Evolutionary conservation across 2,113 vertebrate genomes (phyloP).

Genomic region (Engystomops pustulosus): DNA sequence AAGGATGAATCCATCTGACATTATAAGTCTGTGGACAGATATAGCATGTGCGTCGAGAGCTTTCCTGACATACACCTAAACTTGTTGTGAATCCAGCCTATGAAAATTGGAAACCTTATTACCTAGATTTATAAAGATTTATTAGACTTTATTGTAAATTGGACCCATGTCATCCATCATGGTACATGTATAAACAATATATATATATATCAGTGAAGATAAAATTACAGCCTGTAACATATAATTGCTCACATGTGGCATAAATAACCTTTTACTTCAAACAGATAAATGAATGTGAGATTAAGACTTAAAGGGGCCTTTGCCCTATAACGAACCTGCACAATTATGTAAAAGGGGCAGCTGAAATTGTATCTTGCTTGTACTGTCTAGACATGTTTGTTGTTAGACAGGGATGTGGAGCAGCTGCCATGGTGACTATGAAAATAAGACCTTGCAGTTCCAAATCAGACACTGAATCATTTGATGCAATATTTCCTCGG

Average conservation of each 20-base stretch:
- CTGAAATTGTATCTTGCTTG: conserved; percentile 24
- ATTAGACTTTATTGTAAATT: too few relatives aligned
- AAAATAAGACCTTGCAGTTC: conserved; percentile 16
- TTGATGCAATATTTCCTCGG: conserved; percentile 23
- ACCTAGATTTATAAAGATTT: too few relatives aligned
- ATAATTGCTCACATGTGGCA: background rate
- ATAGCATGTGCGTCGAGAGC: too few relatives aligned
- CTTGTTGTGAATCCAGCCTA: too few relatives aligned
- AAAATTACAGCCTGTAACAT: background rate
- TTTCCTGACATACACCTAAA: too few relatives aligned
- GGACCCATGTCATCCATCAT: too few relatives aligned
- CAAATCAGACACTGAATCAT: conserved; percentile 17
- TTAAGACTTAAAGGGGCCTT: background rate
- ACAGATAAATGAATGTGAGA: background rate
- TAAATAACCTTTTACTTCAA: background rate
- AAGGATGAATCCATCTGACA: too few relatives aligned
- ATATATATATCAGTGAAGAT: too few relatives aligned
- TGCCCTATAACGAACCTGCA: background rate
- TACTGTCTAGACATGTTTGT: conserved; percentile 45
- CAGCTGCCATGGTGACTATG: conserved; percentile 56
- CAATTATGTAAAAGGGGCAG: conserved; percentile 26
- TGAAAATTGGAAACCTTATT: too few relatives aligned
- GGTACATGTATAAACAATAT: too few relatives aligned
- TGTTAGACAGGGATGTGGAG: conserved; percentile 47
- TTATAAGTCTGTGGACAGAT: too few relatives aligned